Evolutionary conservation across 2,113 vertebrate genomes (phyloP).

Genomic region (Neomonachus schauinslandi): DNA sequence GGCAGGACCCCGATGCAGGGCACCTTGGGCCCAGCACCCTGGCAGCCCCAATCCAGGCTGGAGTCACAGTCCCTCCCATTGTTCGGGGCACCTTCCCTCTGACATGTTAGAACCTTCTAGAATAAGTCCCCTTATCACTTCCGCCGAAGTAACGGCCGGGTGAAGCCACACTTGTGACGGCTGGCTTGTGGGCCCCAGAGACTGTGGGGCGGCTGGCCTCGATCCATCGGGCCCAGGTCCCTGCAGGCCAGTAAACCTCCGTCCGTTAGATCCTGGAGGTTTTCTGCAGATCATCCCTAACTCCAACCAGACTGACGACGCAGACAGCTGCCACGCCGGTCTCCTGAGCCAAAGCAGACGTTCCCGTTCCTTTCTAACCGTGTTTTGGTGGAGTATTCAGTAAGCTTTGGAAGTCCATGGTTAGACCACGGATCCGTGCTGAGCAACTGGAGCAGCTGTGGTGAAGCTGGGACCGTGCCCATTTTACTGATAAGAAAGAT

Average conservation of each 20-base stretch:
- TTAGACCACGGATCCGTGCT: accelerated
- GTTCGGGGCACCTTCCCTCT: not conserved
- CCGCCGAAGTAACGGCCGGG: accelerated
- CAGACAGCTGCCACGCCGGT: accelerated
- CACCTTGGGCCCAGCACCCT: not conserved
- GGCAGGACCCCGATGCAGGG: accelerated
- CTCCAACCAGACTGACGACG: accelerated
- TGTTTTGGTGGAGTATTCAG: not conserved
- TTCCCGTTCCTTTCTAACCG: accelerated
- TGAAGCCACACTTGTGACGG: accelerated
- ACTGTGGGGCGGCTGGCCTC: accelerated
- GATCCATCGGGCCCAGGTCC: accelerated
- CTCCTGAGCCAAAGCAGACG: accelerated
- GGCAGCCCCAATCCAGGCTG: accelerated
- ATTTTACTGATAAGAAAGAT: accelerated
- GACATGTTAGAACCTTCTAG: not conserved
- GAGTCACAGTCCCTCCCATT: not conserved
- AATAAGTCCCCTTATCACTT: not conserved
- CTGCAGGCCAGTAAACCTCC: accelerated
- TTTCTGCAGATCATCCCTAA: accelerated
- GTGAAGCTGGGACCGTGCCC: not conserved
- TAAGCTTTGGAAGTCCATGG: accelerated
- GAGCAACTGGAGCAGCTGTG: not conserved
- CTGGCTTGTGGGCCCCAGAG: accelerated
- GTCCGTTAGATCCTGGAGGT: accelerated